Base-by-base conservation (phyloP, 2,797 vertebrate genomes). In the Gobio occitaniae region DNA sequence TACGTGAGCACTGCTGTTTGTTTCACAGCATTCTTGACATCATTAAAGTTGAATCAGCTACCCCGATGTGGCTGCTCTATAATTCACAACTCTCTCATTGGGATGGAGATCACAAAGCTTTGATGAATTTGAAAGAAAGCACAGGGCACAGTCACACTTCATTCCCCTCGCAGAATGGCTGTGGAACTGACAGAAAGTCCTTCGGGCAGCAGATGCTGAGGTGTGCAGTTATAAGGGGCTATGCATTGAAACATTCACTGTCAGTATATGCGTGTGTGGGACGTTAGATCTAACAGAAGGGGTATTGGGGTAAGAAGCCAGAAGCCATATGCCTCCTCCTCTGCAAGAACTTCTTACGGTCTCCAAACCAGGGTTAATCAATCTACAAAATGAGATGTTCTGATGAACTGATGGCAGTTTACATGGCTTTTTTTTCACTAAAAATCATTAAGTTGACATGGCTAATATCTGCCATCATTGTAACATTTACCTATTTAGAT, bases 41-140 rank as follows among this genome's bases (percentile, higher is more conserved):
- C 83, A 85, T 87, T 89, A 87, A 86, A 76, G 41, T 88, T 83
- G 82, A 78, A 81, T 65, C 72, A 80, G 68, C 83, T 65, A 68
- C 82, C 63, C 44, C 7, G 50, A 56, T 74, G 75, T 32, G 44
- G 68, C 72, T 80, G 78, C 82, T 87, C 50, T 74, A 83, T 87
- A 88, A 89, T 87, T 86, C 86, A 87, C 83, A 75, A 68, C 25
- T 38, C 54, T 85, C 61, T 66, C 76, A 63, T 56, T 21, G 80
- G 63, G 77, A 85, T 54, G 15, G 59, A 87, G 86, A 86, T 87
- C 83, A 77, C 77, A 48, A 72, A 38, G 76, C 84, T 61, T 66
- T 82, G 76, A 81, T 83, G 80, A 83, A 86, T 88, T 74, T 66
- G 74, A 69, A 36, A 74, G 71, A 72, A 66, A 52, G 82, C 29